Base-by-base conservation (phyloP, 2,888 invertebrate genomes). In the Isoperla grammatica region DNA sequence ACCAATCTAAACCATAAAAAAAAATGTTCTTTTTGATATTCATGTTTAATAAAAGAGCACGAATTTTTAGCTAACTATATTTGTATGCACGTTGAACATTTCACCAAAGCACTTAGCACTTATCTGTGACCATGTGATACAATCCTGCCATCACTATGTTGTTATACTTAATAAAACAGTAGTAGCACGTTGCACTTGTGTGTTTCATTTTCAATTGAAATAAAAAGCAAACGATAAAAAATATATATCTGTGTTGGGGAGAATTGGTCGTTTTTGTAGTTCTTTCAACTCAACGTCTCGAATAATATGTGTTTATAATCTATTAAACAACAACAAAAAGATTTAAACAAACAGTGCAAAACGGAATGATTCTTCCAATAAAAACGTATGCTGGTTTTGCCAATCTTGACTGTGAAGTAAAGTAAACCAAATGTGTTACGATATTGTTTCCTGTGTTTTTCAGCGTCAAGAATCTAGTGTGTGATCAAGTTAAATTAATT, bases 71-170 rank as follows among this genome's bases (percentile, higher is more conserved):
- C 61, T 58, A 61, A 58, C 59, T 63, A 61, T 63, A 61, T 61
- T 61, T 60, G 53, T 53, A 61, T 56, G 56, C 63, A 63, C 61
- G 61, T 54, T 53, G 45, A 50, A 56, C 61, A 57, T 53, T 53
- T 15, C 29, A 53, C 53, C 40, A 12, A n/a, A 15, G 53, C 53
- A 53, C 53, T 53, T 37, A n/a, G 29, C 29, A 60, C 61, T 53
- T 15, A 45, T 19, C 29, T 62, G 63, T 57, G 54, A 63, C 60
- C 57, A 60, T 63, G 63, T 63, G 63, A 63, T 63, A 63, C 57
- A 48, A 57, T 63, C 63, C 63, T 63, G 63, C 63, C 63, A 63
- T 57, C 61, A 60, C 57, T 54, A 39, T 60, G 48, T 58, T 60
- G 55, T 63, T 45, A 60, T 56, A 57, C 49, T 60, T 29, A 23